Base-by-base conservation (phyloP, 2,797 vertebrate species). In the Diceros bicornis region DNA sequence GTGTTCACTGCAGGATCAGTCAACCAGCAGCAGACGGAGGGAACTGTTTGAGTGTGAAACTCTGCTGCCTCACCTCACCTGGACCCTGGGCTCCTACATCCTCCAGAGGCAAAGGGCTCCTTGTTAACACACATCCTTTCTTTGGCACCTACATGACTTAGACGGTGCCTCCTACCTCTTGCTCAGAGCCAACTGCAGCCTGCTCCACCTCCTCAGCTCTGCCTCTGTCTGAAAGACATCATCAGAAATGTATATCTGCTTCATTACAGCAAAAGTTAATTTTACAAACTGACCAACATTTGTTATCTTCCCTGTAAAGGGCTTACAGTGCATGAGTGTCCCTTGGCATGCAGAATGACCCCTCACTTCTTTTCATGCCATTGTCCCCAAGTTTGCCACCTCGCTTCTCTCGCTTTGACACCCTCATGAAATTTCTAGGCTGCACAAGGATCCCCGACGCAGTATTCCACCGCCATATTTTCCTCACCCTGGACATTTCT, bases 311-410 rank as follows among this genome's bases (percentile, higher is more conserved):
- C 14, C 69, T 87, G 5, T 66, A n/a, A 82, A 69, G 1, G 21
- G 4, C 32, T 68, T n/a, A 41, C 14, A 0, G 29, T 7, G 1
- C 66, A 78, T 5, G 27, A 17, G 25, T 34, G 11, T 0, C 32
- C 61, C 25, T 52, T 6, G 11, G 25, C 14, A 74, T 7, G 13
- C 5, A 29, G 21, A 61, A 37, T 7, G 14, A 37, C 21, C 23
- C 34, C 34, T 88, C 27, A 6, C 68, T 32, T 88, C 94, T 89
- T 16, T 29, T n/a, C 47, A 47, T 13, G 21, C 55, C 37, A 23
- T 52, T 52, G 57, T 78, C 81, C 27, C 12, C 21, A 59, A 4
- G 0, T 55, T 32, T 44, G 37, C 64, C 55, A 61, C 41, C 79
- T 64, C 27, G 0, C 4, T 92, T 92, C 37, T 82, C 59, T 61